Base-by-base conservation (phyloP, 2,888 invertebrate genomes). In the Drosophila limbata region DNA sequence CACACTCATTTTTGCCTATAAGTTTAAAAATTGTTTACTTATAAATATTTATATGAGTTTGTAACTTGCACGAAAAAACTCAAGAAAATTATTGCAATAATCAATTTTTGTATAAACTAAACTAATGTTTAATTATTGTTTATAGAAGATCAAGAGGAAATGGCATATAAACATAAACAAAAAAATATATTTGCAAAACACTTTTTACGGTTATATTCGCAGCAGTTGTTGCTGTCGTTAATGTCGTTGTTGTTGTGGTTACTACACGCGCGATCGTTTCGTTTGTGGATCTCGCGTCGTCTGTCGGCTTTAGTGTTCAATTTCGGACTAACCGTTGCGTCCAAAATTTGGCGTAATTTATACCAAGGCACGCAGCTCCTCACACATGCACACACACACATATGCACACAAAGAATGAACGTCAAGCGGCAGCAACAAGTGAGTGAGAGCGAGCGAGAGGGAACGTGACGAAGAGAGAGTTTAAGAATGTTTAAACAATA, bases 271-370 rank as follows among this genome's bases (percentile, higher is more conserved):
- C 86, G 89, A 80, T 89, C 81, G 63, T 65, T 73, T 61, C 50
- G 25, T 60, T 53, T 52, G 63, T 55, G 28, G 48, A 73, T 62
- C 40, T 56, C 65, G 64, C 70, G 76, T 76, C 79, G 76, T 76
- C 79, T 68, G 77, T 53, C 56, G 47, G 45, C 69, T 69, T 65
- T 63, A 57, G 67, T 68, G 70, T 66, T 33, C 71, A 61, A 66
- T 70, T 82, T 85, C 84, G 74, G 73, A 92, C 91, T 91, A 91
- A 90, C 76, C 77, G 75, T 48, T 84, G 88, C 82, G 81, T 81
- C 80, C 71, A 74, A 81, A 77, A 69, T 84, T 84, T 84, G 73
- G 84, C 83, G 79, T 71, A 76, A 85, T 91, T 91, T 91, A 91
- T 91, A 92, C 80, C 77, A 79, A 79, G 51, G 65, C 84, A 84